A percentile compares a stretch with the other conserved stretches of the same genome.
These are phyloP conservation scores for Anadara kagoshimensis DNA, from an alignment of 1,140 invertebrate genomes.

Conservation along the genomic window DNA sequence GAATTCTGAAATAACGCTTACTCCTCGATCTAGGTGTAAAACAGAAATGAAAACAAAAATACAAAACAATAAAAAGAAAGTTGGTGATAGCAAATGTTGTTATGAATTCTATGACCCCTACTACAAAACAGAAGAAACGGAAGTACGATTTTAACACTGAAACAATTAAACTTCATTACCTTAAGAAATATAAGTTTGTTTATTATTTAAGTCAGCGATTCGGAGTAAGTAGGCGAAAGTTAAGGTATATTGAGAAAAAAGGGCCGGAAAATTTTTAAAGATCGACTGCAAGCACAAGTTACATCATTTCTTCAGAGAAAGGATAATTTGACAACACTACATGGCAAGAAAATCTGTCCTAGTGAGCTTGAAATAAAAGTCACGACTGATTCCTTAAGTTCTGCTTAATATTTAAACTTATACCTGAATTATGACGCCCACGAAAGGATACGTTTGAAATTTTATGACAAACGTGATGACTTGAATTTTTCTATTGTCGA, in stretches of 20 bases:
- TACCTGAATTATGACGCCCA: too few relatives aligned
- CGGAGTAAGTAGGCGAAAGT: conserved; percentile 7
- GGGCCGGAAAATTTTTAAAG: not conserved
- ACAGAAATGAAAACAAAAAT: not conserved
- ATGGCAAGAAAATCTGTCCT: conserved; percentile 12
- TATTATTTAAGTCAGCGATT: not conserved
- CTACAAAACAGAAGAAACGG: not conserved
- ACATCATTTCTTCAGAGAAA: conserved; percentile 9
- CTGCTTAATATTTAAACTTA: too few relatives aligned
- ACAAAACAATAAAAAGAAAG: not conserved
- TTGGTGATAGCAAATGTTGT: not conserved
- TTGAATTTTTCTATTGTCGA: too few relatives aligned
- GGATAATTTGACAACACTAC: conserved; percentile 11
- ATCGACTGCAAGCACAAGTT: not conserved
- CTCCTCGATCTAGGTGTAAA: not conserved
- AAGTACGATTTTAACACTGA: not conserved
- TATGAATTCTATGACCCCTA: not conserved
- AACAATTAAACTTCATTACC: not conserved
- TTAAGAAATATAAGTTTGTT: not conserved
- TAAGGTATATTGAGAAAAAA: not conserved
- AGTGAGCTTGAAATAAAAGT: conserved; percentile 12
- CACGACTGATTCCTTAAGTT: too few relatives aligned
- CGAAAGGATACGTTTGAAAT: too few relatives aligned
- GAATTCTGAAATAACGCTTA: too few relatives aligned
- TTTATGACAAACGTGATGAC: too few relatives aligned